A percentile compares a stretch with the other conserved stretches of the same genome.
Conservation (phyloP, 2,797 vertebrate genomes). For the Catostomus latipinnis region DNA sequence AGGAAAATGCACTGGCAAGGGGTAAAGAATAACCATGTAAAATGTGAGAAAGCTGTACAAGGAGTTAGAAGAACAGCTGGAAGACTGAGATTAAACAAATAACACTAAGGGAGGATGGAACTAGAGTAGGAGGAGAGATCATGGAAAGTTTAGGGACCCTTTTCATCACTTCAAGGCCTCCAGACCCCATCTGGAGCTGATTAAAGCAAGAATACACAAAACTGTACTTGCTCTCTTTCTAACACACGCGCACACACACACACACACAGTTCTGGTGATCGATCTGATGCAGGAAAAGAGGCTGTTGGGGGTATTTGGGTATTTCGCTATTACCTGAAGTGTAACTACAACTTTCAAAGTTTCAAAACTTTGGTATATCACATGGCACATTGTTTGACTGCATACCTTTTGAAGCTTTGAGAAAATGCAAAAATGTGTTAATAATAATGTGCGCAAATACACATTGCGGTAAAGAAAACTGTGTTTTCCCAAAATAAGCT, state of each 20-base stretch:
- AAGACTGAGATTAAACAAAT: constrained; percentile 37
- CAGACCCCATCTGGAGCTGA: constrained; percentile 80
- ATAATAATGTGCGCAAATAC: too few relatives aligned
- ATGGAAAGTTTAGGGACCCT: constrained; percentile 68
- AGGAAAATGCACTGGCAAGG: neutral
- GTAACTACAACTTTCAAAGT: neutral
- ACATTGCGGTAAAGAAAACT: too few relatives aligned
- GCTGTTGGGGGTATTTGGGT: neutral
- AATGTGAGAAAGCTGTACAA: neutral
- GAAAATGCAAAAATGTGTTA: neutral
- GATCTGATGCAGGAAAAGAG: neutral
- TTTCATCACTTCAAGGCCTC: constrained; percentile 76
- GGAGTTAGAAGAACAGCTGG: neutral
- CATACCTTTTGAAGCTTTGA: neutral
- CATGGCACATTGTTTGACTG: neutral
- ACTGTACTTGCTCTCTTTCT: constrained; percentile 48
- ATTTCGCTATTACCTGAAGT: neutral
- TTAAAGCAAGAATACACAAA: constrained; percentile 60
- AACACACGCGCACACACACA: neutral
- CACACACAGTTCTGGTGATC: constrained; percentile 17
- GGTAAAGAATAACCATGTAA: neutral
- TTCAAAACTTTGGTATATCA: neutral
- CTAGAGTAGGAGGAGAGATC: constrained; percentile 18
- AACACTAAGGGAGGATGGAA: constrained; percentile 1
- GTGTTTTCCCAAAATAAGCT: too few relatives aligned